These are phyloP conservation scores for Polydrusus tereticollis DNA, from an alignment of 2,888 invertebrate genomes.

Conservation along the genomic window DNA sequence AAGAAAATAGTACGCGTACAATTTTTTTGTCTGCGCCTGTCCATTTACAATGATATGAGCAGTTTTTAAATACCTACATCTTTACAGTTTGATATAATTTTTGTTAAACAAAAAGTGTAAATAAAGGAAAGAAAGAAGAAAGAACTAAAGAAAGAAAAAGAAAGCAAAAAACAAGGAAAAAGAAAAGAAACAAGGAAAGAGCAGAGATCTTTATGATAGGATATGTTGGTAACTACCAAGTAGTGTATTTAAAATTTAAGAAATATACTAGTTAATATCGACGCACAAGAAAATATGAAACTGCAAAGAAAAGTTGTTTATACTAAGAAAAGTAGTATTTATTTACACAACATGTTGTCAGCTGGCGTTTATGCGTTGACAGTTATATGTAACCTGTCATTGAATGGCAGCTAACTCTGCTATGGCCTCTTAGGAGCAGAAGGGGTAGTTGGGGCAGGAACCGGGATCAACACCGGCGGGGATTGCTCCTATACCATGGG, in stretches of 20 bases:
- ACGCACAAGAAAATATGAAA: neutral
- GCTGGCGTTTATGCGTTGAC: conserved; percentile 24
- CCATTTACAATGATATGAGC: neutral
- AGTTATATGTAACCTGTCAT: conserved; percentile 5
- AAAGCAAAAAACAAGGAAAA: neutral
- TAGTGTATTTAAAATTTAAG: neutral
- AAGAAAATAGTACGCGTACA: too few species aligned
- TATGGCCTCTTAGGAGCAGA: conserved; percentile 62
- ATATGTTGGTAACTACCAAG: neutral
- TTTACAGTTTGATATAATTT: conserved; percentile 6
- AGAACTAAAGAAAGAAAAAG: neutral
- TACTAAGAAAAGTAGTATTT: conserved; percentile 14
- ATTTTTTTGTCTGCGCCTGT: too few species aligned
- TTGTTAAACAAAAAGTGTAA: neutral
- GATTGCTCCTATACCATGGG: conserved; percentile 56
- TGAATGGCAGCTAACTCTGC: neutral
- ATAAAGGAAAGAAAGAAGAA: neutral
- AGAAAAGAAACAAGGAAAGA: neutral
- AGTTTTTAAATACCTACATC: neutral
- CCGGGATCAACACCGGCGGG: conserved; percentile 66
- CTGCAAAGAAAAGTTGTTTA: neutral
- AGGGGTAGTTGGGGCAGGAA: conserved; percentile 66
- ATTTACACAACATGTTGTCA: conserved; percentile 44
- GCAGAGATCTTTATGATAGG: neutral
- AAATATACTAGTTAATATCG: neutral